These are phyloP conservation scores for Ramphastos sulfuratus DNA, from an alignment of 2,113 vertebrate genomes.

Conservation along the genomic window DNA sequence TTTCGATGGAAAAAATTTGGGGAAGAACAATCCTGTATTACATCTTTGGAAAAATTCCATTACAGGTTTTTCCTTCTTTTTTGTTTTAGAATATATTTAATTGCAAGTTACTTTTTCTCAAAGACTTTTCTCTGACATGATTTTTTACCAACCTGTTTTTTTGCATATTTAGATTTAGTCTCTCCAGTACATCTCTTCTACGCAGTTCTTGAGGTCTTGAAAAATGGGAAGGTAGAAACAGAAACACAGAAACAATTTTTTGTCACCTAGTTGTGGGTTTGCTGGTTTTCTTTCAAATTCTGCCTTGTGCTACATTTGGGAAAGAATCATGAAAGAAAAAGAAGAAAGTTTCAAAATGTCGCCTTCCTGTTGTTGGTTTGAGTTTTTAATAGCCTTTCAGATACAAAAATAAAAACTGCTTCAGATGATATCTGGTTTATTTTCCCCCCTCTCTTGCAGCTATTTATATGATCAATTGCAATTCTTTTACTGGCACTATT, in stretches of 20 bases:
- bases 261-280: neutral
- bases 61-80: neutral
- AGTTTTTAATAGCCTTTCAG: neutral
- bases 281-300: neutral
- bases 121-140: neutral
- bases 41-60: neutral
- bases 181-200: neutral
- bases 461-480: neutral
- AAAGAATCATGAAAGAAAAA: neutral
- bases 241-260: neutral
- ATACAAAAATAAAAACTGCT: neutral
- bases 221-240: neutral
- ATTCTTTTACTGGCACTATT: neutral
- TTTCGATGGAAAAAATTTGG: neutral
- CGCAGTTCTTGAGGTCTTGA: neutral
- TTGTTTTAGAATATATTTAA: neutral
- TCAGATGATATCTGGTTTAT: neutral
- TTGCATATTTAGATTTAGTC: neutral
- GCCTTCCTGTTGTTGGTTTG: neutral
- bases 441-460: rapidly evolving
- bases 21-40: neutral
- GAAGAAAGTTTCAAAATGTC: neutral
- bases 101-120: neutral
- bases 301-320: neutral
- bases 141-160: neutral